phyloP scores from a whole-genome alignment of 1,140 invertebrate species.

The Artemia franciscana region DNA sequence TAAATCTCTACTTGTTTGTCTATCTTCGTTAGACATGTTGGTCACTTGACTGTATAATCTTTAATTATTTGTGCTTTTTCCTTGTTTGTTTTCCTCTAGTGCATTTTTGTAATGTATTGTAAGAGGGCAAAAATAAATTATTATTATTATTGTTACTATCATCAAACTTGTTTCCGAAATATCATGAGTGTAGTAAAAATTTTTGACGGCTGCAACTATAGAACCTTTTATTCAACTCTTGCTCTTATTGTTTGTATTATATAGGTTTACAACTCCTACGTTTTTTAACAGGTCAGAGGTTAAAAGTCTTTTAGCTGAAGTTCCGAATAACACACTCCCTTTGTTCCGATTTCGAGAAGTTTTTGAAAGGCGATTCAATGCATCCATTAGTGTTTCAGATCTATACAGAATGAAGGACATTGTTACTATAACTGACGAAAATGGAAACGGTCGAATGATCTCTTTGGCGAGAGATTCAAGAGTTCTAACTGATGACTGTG shows the following conservation, averaged over 20 bases:
- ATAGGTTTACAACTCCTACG: conserved; percentile 10
- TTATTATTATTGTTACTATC: no score
- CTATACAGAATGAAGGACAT: conserved; percentile 54
- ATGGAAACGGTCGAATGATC: conserved; percentile 14
- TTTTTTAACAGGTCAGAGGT: conserved; percentile 25
- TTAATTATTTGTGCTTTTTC: no score
- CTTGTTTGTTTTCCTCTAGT: no score
- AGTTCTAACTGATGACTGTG: neutral
- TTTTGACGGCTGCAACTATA: no score
- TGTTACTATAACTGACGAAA: conserved; percentile 39
- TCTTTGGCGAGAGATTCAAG: conserved; percentile 2
- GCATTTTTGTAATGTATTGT: no score
- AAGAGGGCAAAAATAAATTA: no score
- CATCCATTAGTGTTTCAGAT: conserved; percentile 50
- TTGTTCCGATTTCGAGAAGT: conserved; percentile 65
- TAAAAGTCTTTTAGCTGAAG: conserved; percentile 32
- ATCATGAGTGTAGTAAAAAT: no score
- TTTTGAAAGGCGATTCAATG: conserved; percentile 55
- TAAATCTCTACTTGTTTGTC: no score
- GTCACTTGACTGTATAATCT: no score
- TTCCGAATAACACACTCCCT: conserved; percentile 46
- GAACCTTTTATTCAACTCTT: no score
- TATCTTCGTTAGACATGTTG: no score
- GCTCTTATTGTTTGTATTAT: conserved; percentile 8
- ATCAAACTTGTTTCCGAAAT: no score